Evolutionary conservation across 2,113 vertebrate genomes (phyloP).

Genomic region (Tachysurus fulvidraco): DNA sequence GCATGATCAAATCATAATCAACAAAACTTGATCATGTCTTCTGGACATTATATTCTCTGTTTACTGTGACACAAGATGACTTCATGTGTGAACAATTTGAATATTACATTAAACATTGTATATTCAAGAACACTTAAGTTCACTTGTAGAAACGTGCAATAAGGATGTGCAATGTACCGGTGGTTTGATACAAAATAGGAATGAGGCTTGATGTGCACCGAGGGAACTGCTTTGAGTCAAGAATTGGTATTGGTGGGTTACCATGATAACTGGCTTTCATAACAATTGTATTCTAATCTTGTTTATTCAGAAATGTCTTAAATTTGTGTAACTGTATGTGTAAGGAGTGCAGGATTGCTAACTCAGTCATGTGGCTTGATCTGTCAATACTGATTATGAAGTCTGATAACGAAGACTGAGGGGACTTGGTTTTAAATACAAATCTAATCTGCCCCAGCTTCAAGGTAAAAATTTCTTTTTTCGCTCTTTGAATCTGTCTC

Average conservation of each 20-base stretch:
- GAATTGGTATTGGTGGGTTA: conserved; percentile 32
- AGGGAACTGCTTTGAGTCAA: conserved; percentile 28
- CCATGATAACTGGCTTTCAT: conserved; percentile 36
- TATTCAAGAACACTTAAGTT: conserved; percentile 45
- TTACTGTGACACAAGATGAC: conserved; percentile 54
- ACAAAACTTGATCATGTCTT: conserved; percentile 44
- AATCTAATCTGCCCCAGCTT: conserved; percentile 30
- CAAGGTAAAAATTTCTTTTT: conserved; percentile 17
- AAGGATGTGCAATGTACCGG: conserved; percentile 41
- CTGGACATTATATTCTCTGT: conserved; percentile 51
- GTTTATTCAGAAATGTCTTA: conserved; percentile 40
- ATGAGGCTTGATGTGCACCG: conserved; percentile 14
- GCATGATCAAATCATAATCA: conserved; percentile 52
- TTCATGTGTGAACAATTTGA: conserved; percentile 51
- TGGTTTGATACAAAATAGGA: conserved; percentile 19
- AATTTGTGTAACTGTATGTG: conserved; percentile 34
- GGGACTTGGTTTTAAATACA: conserved; percentile 30
- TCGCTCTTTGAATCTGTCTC: conserved; percentile 30
- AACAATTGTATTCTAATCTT: conserved; percentile 41
- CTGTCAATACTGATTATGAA: conserved; percentile 32
- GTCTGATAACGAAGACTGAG: conserved; percentile 35
- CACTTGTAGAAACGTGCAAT: conserved; percentile 54
- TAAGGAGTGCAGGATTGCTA: conserved; percentile 27
- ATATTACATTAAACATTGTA: conserved; percentile 47
- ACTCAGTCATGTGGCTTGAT: conserved; percentile 20